Base-by-base conservation (phyloP, 1,140 invertebrate genomes). In the Bombus cullumanus region DNA sequence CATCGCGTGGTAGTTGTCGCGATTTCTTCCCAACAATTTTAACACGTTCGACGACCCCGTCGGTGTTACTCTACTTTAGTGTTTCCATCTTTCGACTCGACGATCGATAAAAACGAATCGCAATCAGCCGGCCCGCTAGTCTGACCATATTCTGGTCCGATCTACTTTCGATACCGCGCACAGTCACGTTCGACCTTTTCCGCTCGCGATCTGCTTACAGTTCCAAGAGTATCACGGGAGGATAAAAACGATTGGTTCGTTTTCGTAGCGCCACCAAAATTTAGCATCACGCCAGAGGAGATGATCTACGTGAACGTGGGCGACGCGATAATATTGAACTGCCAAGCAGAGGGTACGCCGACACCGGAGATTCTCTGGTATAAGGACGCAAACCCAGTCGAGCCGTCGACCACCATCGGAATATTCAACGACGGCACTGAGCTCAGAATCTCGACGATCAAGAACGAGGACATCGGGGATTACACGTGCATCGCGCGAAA, bases 221-320 rank as follows among this genome's bases (percentile, higher is more conserved):
- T 31, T 62, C 57, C 57, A 31, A 39, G 53, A 76, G 34, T 28
- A 6, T 77, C 34, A 41, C 28, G 25, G 31, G 59, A 34, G 76
- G 76, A 43, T 80, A 62, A 73, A 72, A 72, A 59, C 73, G 62
- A 39, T 76, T 57, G 34, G 37, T 85, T 68, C n/a, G 43, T 84
- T 80, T 86, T 92, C 90, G 74, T 90, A 95, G 97, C 97, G 93
- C 98, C 98, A 92, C 99, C 99, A 88, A 97, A 97, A 93, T 99
- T 99, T 96, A 98, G 97, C 94, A 97, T 98, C 94, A 98, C 97
- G 92, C 98, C 98, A 88, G 98, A 98, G 95, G 98, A 99, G 94
- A 97, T 99, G 94, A 98, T 98, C 93, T 99, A 99, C 96, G 98
- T 99, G 92, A 98, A 99, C 96, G 97, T 99, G 95, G 98, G 98